Percentiles rank a stretch among this genome's conserved stretches.
Evolutionary conservation across 1,140 invertebrate species (phyloP).

Genomic region (Trissolcus basalis): DNA sequence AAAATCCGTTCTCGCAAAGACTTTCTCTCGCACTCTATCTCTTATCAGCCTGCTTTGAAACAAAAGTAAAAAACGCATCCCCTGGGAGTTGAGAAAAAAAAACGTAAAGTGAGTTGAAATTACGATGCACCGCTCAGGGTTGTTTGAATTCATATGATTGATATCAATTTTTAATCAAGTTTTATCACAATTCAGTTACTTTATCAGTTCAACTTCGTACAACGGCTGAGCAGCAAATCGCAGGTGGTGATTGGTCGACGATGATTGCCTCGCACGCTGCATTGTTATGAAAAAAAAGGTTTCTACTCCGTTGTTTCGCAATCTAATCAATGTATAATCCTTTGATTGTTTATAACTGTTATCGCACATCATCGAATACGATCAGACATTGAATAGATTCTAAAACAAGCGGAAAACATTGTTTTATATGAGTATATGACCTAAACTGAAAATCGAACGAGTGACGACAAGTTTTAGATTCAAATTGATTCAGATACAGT

Average conservation of each 20-base stretch:
- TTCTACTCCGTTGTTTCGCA: constrained; percentile 33
- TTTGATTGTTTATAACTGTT: constrained; percentile 5
- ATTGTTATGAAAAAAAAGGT: constrained; percentile 26
- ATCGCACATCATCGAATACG: background rate
- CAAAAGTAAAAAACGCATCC: constrained; percentile 15
- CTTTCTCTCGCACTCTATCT: constrained; percentile 24
- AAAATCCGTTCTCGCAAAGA: constrained; percentile 19
- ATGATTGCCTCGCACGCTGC: constrained; percentile 57
- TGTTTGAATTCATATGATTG: background rate
- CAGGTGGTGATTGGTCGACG: constrained; percentile 16
- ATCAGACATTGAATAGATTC: constrained; percentile 21
- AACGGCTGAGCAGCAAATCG: constrained; percentile 20
- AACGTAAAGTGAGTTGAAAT: too few relatives aligned
- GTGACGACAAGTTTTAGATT: constrained; percentile 40
- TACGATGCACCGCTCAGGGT: too few relatives aligned
- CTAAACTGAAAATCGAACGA: constrained; percentile 60
- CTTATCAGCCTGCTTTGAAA: constrained; percentile 19
- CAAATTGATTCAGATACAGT: background rate
- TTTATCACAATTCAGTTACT: background rate
- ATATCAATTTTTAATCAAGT: background rate
- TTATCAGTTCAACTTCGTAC: background rate
- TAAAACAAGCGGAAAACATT: constrained; percentile 24
- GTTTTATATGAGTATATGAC: constrained; percentile 54
- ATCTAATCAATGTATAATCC: constrained; percentile 26
- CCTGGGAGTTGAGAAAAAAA: background rate